phyloP scores from a whole-genome alignment of 2,797 vertebrate genomes.

The Poeciliopsis infans region DNA sequence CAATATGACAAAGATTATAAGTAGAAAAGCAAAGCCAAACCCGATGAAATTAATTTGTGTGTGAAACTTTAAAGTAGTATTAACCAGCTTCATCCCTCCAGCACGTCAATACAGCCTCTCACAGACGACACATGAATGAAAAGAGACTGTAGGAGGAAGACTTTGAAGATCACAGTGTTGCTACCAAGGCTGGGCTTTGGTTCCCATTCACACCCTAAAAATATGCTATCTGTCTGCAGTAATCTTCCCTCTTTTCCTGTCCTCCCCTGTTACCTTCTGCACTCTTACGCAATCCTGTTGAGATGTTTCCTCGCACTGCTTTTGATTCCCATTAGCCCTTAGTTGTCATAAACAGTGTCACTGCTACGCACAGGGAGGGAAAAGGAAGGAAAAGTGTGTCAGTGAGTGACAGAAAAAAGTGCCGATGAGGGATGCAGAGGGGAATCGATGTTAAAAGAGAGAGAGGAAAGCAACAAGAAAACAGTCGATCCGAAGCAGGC shows the following conservation, averaged over 20 bases:
- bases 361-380: constrained; percentile 5
- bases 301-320: constrained; percentile 4
- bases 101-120: constrained; percentile 34
- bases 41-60: constrained; percentile 5
- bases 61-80: constrained; percentile 50
- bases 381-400: constrained; percentile 10
- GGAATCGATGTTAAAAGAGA: constrained; percentile 26
- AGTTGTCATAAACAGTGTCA: constrained; percentile 42
- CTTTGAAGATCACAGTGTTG: constrained; percentile 76
- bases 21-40: constrained; percentile 1
- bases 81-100: constrained; percentile 40
- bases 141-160: constrained; percentile 41
- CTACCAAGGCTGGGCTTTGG: constrained; percentile 48
- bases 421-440: constrained; percentile 28
- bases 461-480: constrained; percentile 38
- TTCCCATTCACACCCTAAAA: constrained; percentile 45
- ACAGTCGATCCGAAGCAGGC: constrained; percentile 39
- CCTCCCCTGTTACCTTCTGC: constrained; percentile 43
- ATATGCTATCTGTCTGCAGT: constrained; percentile 32
- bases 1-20: neutral
- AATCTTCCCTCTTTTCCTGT: constrained; percentile 28
- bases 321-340: constrained; percentile 52
- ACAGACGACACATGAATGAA: constrained; percentile 35
- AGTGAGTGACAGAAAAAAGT: constrained; percentile 32
- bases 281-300: constrained; percentile 27